These are phyloP conservation scores for Phengaris arion DNA, from an alignment of 2,888 invertebrate species.

Conservation along the genomic window DNA sequence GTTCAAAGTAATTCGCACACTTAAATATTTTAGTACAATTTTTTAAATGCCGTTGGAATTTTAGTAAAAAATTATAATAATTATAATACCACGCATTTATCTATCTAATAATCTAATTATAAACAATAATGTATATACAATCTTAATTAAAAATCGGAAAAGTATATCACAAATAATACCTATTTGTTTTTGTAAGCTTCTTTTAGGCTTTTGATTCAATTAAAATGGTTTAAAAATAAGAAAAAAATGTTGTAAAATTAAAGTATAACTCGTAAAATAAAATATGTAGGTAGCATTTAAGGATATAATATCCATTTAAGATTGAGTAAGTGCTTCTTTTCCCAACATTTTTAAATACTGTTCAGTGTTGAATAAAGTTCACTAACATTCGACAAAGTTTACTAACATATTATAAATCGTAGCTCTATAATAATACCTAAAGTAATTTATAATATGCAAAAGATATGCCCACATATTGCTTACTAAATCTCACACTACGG, in stretches of 20 bases:
- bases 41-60: slow-evolving; percentile 19
- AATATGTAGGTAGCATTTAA: background rate
- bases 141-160: slow-evolving; percentile 23
- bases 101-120: slow-evolving; percentile 17
- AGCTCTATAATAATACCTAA: background rate
- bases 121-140: slow-evolving; percentile 27
- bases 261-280: background rate
- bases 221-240: background rate
- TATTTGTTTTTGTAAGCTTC: slow-evolving; percentile 22
- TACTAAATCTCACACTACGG: slow-evolving; percentile 24
- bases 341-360: no score
- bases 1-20: background rate
- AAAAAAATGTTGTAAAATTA: background rate
- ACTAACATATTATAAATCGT: background rate
- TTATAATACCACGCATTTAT: slow-evolving; percentile 3
- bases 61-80: background rate
- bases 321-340: background rate
- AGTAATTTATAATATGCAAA: background rate
- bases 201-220: slow-evolving; percentile 12
- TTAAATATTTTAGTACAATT: background rate
- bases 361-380: background rate
- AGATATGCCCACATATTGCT: slow-evolving; percentile 27
- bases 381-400: background rate
- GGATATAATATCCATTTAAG: background rate
- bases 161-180: slow-evolving; percentile 26